Evolutionary conservation across 2,797 vertebrate species (phyloP), one percentile per base, ranked within the genome.

Genomic region (Allenopithecus nigroviridis): DNA sequence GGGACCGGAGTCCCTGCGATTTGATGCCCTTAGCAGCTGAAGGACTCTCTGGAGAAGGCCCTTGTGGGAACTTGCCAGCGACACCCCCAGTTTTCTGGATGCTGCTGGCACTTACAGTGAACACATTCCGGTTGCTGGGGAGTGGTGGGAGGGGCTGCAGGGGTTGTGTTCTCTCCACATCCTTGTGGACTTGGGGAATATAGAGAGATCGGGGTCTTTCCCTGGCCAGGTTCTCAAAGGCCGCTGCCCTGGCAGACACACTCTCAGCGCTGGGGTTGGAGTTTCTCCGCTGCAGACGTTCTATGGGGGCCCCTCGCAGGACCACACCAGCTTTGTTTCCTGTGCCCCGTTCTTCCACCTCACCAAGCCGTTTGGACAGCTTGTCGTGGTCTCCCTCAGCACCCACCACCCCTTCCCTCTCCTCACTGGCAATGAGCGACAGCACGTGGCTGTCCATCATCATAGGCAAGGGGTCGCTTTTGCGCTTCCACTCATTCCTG

Each of bases 401-500:
- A 19, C 33, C 87, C 43, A 97, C 84, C 91, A 97, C 72, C 36
- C 97, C 83, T 81, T 14, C 96, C 3, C 97, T 95, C 94, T 99
- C 99, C 95, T 99, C 99, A 0, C 99, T 99, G 90, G 99, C 98
- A 55, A 99, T 99, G 30, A 99, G 99, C 0, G 99, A 99, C 28
- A 99, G 98, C 72, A 99, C 99, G 1, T 99, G 99, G 97, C 99
- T 99, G 98, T 99, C 99, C 0, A 99, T 98, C 96, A 99, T 98
- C 94, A 99, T 97, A 1, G 99, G 99, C n/a, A 98, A 98, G 0
- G 99, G 99, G 30, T 99, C 99, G 11, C 98, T 99, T 97, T 99
- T 99, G 43, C 99, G 99, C 96, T 99, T 99, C 99, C 99, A 99
- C 95, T 99, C 99, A 8, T 99, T 99, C 75, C 99, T 99, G 96